phyloP scores from a whole-genome alignment of 2,888 invertebrate species.

The Caenorhabditis japonica region DNA sequence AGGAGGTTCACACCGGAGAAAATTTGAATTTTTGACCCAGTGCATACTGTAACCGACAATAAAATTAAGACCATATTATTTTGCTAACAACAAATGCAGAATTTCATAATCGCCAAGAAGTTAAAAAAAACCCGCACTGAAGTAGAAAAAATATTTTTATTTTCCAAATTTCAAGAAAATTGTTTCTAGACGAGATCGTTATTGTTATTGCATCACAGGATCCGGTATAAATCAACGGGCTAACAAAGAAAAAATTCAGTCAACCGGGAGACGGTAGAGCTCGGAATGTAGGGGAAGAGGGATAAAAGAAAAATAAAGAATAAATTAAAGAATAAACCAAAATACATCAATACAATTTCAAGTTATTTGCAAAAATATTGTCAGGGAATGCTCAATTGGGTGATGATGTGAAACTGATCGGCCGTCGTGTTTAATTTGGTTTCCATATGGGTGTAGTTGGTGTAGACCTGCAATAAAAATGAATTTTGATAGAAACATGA shows the following conservation, averaged over 20 bases:
- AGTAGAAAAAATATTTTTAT: no score
- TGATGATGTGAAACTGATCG: slow-evolving; percentile 56
- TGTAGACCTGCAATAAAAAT: slow-evolving; percentile 37
- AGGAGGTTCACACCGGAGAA: no score
- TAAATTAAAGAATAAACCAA: not conserved
- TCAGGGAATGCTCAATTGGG: slow-evolving; percentile 33
- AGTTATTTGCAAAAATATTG: no score
- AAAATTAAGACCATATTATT: no score
- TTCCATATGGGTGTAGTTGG: slow-evolving; percentile 60
- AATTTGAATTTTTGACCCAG: no score
- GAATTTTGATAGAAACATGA: no score
- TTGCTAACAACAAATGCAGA: no score
- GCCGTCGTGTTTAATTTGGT: slow-evolving; percentile 58
- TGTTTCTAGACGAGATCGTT: slow-evolving; percentile 37
- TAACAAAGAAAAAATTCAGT: slow-evolving; percentile 17
- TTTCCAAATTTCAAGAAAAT: no score
- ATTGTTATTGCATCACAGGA: slow-evolving; percentile 45
- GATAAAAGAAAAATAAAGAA: slow-evolving; percentile 7
- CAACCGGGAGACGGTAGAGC: not conserved
- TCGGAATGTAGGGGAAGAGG: not conserved
- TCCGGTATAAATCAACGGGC: slow-evolving; percentile 10
- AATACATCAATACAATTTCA: no score
- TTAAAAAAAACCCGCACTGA: no score
- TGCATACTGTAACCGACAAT: no score
- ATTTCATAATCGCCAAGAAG: no score